Percentiles rank a stretch among this genome's conserved stretches.
Conservation (phyloP, 64 coral and sea anemone species). For the Trachythela sp. region DNA sequence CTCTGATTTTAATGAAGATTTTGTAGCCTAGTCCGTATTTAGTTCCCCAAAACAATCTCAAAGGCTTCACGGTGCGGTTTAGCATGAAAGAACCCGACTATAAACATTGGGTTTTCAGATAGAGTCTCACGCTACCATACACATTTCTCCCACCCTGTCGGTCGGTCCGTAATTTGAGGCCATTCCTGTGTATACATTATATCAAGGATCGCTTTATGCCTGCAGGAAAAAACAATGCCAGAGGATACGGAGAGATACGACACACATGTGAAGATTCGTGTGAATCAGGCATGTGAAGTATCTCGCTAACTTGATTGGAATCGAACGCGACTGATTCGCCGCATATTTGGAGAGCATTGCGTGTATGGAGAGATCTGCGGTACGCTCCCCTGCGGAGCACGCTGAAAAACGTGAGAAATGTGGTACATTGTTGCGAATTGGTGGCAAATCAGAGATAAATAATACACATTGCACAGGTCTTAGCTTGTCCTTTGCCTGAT, state of each 20-base stretch:
- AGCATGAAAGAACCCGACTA: background rate
- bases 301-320: background rate
- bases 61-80: background rate
- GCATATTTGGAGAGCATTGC: background rate
- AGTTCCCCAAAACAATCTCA: background rate
- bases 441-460: background rate
- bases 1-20: background rate
- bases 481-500: background rate
- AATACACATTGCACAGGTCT: background rate
- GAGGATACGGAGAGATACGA: background rate
- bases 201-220: background rate
- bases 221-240: background rate
- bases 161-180: background rate
- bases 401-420: slow-evolving; percentile 2
- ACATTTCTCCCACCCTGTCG: background rate
- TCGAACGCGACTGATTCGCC: background rate
- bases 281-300: background rate
- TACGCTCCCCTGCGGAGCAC: background rate
- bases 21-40: background rate
- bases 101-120: background rate
- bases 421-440: slow-evolving; percentile 22
- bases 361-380: background rate
- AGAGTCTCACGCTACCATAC: background rate
- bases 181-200: background rate
- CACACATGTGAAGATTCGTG: background rate